phyloP scores from a whole-genome alignment of 2,797 vertebrate genomes.

The Microctenopoma stevenorrisi region DNA sequence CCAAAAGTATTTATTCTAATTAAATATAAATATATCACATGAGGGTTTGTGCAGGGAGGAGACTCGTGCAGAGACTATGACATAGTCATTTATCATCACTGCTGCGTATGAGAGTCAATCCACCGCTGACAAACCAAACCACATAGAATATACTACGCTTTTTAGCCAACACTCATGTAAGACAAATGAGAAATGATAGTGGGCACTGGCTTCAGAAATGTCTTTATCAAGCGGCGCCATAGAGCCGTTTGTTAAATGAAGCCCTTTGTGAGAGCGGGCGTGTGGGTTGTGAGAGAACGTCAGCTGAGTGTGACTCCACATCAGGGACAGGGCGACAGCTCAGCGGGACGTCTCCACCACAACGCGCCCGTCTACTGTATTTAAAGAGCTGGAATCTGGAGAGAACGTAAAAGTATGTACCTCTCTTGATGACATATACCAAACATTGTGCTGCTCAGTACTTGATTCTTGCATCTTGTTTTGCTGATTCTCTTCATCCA shows the following conservation, averaged over 20 bases:
- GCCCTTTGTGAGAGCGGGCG: conserved; percentile 43
- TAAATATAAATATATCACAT: too few relatives aligned
- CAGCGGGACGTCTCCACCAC: conserved; percentile 30
- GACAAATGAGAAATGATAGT: not conserved
- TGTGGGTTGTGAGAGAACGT: conserved; percentile 34
- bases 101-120: not conserved
- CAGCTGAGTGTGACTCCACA: conserved; percentile 36
- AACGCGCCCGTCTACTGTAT: not conserved
- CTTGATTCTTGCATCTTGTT: not conserved
- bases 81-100: conserved; percentile 5
- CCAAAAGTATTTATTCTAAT: too few relatives aligned
- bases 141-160: fast-evolving
- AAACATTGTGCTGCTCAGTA: not conserved
- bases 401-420: not conserved
- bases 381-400: not conserved
- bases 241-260: conserved; percentile 26
- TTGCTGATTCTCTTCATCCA: not conserved
- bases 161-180: not conserved
- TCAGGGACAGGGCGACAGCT: conserved; percentile 31
- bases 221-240: not conserved
- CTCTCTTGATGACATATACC: not conserved
- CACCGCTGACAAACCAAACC: not conserved
- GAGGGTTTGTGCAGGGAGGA: conserved; percentile 1
- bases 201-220: not conserved
- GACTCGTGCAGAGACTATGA: conserved; percentile 28